These are phyloP conservation scores for Drosophila melanogaster DNA, from an alignment of 1,140 invertebrate species.

Conservation along the genomic window Release_6_plus_ISO1_MT NT_037436.4:12420001-12420500, in stretches of 20 bases:
- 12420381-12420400: constrained; percentile 15
- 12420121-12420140: constrained; percentile 77
- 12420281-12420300: constrained; percentile 65
- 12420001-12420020: constrained; percentile 59
- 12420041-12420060: not conserved
- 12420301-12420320: constrained; percentile 68
- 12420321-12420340: constrained; percentile 35
- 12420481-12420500: constrained; percentile 82
- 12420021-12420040: not conserved
- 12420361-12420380: not conserved
- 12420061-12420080: constrained; percentile 3
- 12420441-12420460: constrained; percentile 33
- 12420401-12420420: constrained; percentile 54
- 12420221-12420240: constrained; percentile 57
- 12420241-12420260: constrained; percentile 79
- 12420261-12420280: constrained; percentile 66
- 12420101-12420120: constrained; percentile 84
- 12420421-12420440: constrained; percentile 43
- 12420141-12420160: constrained; percentile 78
- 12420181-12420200: constrained; percentile 1
- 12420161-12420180: constrained; percentile 54
- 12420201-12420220: not conserved
- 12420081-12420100: constrained; percentile 78
- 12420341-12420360: not conserved
- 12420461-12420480: constrained; percentile 76